Evolutionary conservation across 2,797 vertebrate species (phyloP), one percentile per base, ranked within the genome.

Genomic region (Spondyliosoma cantharus): DNA sequence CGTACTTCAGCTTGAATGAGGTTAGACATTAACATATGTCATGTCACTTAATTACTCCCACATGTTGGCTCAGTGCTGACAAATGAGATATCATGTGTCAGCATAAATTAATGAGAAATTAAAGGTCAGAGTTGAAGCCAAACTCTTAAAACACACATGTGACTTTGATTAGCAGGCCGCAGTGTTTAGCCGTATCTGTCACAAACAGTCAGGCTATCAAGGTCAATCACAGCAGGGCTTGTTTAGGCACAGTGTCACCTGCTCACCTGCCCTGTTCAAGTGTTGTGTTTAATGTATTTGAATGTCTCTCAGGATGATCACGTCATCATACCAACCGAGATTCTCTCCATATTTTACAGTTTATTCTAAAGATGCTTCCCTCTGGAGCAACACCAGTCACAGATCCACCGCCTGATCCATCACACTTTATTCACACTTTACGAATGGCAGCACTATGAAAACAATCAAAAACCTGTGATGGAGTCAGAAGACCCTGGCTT

Each of bases 1-100:
- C 3, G 32, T 29, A n/a, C 25, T 52, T 6, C 7, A 45, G 32
- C 32, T 63, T 45, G 29, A 70, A 43, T 27, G 50, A 6, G 29
- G 13, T 52, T 45, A 22, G 16, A 66, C 65, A 64, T 76, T 25
- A 16, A 13, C 45, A 71, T 43, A 3, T 15, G 58, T 48, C 25
- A 46, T 65, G 71, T 73, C 22, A 61, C 43, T 16, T 57, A 72
- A 52, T 45, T 32, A 72, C 5, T 68, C 29, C 52, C 24, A 87
- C 81, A 86, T 92, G 89, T 83, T 68, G 70, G 74, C 58, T 56
- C 68, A 80, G 74, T 64, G 49, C 62, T 87, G 81, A 86, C 82
- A 80, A 87, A 89, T 86, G 75, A 82, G 78, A 87, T 85, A 87
- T 82, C 50, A 50, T 77, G 75, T 87, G 78, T 84, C 87, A 76